Evolutionary conservation across 2,113 vertebrate species (phyloP).

Genomic region (Anarhynchus alexandrinus): DNA sequence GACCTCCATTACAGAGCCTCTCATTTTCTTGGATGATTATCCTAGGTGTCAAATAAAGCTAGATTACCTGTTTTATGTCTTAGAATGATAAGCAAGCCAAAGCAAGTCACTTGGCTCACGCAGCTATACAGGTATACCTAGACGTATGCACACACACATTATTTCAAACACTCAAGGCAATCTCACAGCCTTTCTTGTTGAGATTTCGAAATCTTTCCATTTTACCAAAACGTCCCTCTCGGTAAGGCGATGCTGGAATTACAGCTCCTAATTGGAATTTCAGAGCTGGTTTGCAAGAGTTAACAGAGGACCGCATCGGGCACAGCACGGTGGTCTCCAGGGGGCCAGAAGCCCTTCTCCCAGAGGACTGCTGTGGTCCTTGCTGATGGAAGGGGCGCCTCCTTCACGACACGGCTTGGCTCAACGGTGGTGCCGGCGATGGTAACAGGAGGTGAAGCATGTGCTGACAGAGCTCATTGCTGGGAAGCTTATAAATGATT

Average conservation of each 20-base stretch:
- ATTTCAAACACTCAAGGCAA: constrained; percentile 54
- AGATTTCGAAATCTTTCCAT: constrained; percentile 4
- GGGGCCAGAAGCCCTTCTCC: not conserved
- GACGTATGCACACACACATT: constrained; percentile 39
- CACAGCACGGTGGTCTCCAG: not conserved
- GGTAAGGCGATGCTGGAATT: not conserved
- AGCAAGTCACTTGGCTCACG: constrained; percentile 63
- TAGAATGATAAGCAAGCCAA: constrained; percentile 67
- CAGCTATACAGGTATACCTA: constrained; percentile 51
- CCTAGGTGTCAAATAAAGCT: constrained; percentile 57
- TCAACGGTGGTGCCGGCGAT: not conserved
- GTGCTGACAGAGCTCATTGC: constrained; percentile 58
- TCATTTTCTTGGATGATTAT: constrained; percentile 59
- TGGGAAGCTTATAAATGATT: constrained; percentile 55
- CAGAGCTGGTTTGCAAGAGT: not conserved
- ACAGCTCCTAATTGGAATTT: not conserved
- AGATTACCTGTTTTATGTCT: constrained; percentile 57
- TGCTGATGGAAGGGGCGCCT: not conserved
- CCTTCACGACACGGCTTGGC: not conserved
- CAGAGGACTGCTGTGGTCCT: not conserved
- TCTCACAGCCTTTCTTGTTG: constrained; percentile 9
- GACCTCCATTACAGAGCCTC: constrained; percentile 55
- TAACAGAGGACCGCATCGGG: not conserved
- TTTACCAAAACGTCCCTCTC: not conserved
- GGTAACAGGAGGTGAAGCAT: constrained; percentile 44